Conservation (phyloP, 2,113 vertebrate species). For the Hemichromis elongatus region DNA sequence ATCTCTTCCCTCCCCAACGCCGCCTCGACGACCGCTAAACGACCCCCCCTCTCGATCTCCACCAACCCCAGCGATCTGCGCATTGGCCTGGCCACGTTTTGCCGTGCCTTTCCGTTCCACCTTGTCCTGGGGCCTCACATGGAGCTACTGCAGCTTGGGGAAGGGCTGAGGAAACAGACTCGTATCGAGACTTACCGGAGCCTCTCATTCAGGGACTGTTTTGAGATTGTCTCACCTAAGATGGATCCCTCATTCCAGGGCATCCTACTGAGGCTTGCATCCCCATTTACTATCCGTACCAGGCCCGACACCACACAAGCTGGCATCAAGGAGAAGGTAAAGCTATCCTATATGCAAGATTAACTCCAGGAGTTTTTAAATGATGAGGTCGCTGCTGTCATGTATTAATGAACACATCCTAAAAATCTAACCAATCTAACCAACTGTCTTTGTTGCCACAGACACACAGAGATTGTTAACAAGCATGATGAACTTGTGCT, state of each 20-base stretch:
- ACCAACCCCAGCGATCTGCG: slow-evolving; percentile 84
- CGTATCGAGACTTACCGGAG: slow-evolving; percentile 84
- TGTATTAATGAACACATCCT: neutral
- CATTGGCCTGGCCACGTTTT: slow-evolving; percentile 93
- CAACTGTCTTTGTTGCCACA: neutral
- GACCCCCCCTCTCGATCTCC: slow-evolving; percentile 76
- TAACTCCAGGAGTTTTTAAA: neutral
- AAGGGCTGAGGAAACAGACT: slow-evolving; percentile 88
- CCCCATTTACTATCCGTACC: slow-evolving; percentile 93
- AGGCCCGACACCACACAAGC: slow-evolving; percentile 79
- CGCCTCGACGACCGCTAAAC: slow-evolving; percentile 70
- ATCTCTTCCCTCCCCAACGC: slow-evolving; percentile 69
- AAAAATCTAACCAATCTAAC: neutral
- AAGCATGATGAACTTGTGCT: neutral
- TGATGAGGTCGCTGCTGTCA: neutral
- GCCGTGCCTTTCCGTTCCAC: slow-evolving; percentile 95
- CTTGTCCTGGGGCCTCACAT: slow-evolving; percentile 90
- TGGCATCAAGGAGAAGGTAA: slow-evolving; percentile 93
- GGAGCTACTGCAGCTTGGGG: slow-evolving; percentile 91
- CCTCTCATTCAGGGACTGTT: slow-evolving; percentile 89
- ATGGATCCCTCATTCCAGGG: slow-evolving; percentile 88
- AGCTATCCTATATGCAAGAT: neutral
- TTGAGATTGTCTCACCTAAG: slow-evolving; percentile 93
- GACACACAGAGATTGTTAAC: neutral
- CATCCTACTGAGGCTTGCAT: slow-evolving; percentile 88